Percentiles rank a stretch among this genome's conserved stretches.
phyloP scores from a whole-genome alignment of 2,113 vertebrate species.

The Pyrgilauda ruficollis region DNA sequence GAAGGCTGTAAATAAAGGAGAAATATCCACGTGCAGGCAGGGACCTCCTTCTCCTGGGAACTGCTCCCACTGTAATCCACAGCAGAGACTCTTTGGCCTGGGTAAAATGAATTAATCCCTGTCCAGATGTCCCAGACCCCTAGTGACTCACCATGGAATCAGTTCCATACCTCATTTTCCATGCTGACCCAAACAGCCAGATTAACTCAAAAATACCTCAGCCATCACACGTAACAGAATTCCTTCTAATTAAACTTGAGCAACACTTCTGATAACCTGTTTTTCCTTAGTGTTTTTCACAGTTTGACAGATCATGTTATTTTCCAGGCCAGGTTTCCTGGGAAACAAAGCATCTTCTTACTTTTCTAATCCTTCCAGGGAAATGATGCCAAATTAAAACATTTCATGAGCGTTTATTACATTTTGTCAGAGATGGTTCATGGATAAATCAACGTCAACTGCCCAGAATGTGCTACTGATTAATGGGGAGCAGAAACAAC shows the following conservation, averaged over 20 bases:
- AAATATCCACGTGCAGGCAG: background rate
- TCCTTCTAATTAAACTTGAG: slow-evolving; percentile 18
- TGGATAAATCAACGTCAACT: background rate
- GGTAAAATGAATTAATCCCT: background rate
- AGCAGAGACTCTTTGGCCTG: background rate
- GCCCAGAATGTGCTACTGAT: background rate
- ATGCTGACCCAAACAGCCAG: background rate
- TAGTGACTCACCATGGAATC: background rate
- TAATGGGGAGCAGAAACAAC: background rate
- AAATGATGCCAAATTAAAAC: slow-evolving; percentile 20
- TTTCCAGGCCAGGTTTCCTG: slow-evolving; percentile 16
- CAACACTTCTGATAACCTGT: slow-evolving; percentile 2
- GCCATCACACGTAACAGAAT: background rate
- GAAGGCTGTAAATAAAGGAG: background rate
- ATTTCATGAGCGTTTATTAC: background rate
- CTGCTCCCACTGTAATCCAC: background rate
- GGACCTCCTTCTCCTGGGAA: background rate
- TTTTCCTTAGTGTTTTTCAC: background rate
- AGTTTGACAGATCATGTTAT: background rate
- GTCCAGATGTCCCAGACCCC: background rate
- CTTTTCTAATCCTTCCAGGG: slow-evolving; percentile 8
- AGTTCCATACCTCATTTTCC: slow-evolving; percentile 5
- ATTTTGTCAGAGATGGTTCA: background rate
- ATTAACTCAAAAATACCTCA: background rate
- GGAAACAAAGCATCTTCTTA: slow-evolving; percentile 31